Base-by-base conservation (phyloP, 2,113 vertebrate species). In the Orthonyx spaldingii region DNA sequence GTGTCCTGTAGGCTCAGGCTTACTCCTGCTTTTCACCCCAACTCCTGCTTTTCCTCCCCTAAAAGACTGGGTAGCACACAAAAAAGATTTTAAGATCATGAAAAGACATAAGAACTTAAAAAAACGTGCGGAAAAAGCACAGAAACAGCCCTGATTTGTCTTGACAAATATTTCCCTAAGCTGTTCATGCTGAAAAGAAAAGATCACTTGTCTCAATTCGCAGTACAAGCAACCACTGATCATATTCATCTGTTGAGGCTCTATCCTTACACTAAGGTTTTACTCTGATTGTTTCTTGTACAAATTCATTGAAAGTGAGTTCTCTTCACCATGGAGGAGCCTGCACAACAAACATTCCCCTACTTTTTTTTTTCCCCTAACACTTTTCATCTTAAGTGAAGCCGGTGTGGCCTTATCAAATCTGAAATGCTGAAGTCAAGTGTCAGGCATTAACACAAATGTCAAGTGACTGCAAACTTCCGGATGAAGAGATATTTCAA, bases 401-500 rank as follows among this genome's bases (percentile, higher is more conserved):
- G 71, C 30, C 30, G 16, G 19, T 16, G 49, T 66, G 80, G 80
- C 82, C 85, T 93, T 95, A 90, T 95, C 76, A 92, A 90, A 94
- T 24, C 69, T 90, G 76, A 94, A 93, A 95, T 4, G 6, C 56
- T 86, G 83, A 86, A 93, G 92, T 93, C 85, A 89, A 96, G 80
- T 84, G 72, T 88, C 86, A 95, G 91, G 22, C 52, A 13, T 94
- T 89, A 96, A 84, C 77, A 89, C 83, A 95, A 96, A 96, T 92
- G 95, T 93, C 91, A 95, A 93, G 89, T 87, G 93, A 89, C 86
- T 90, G 72, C 63, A 87, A 85, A 74, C 94, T 93, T 93, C 68
- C 74, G 91, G 52, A 47, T 84, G 86, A 89, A 87, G 69, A 86
- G 89, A 71, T 89, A 66, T 92, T 84, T 77, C 41, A 66, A 75